phyloP scores from a whole-genome alignment of 2,113 vertebrate genomes.

The Aviceda subcristata region DNA sequence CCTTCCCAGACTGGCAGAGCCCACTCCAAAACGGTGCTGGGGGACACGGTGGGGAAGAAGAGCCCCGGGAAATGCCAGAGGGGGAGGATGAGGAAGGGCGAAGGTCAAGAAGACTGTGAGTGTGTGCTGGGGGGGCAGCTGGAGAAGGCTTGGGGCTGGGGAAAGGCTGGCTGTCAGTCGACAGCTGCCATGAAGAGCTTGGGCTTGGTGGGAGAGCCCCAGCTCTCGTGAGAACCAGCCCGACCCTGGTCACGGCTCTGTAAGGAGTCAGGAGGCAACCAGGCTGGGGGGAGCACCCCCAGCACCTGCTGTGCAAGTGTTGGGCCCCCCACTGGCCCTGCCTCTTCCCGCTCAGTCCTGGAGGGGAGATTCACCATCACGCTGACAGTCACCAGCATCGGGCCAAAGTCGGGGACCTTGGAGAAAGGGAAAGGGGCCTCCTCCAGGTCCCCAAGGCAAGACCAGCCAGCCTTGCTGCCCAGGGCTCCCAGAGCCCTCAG shows the following conservation, averaged over 20 bases:
- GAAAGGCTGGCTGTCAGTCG: not conserved
- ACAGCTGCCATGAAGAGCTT: not conserved
- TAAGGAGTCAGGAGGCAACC: not conserved
- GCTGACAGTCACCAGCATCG: not conserved
- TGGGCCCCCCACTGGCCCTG: fast-evolving
- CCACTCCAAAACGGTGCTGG: not conserved
- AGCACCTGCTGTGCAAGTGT: not conserved
- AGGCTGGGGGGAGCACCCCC: not conserved
- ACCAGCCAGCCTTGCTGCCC: not conserved
- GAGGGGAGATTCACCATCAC: not conserved
- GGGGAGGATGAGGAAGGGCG: not conserved
- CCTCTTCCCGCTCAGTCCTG: fast-evolving
- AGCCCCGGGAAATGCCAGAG: not conserved
- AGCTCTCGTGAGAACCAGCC: not conserved
- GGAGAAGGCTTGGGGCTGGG: not conserved
- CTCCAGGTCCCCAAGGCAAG: not conserved
- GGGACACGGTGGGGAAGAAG: not conserved
- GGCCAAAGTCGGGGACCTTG: not conserved
- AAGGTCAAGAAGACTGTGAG: not conserved
- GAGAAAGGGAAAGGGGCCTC: not conserved
- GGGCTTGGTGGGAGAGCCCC: not conserved
- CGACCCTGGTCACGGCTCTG: fast-evolving
- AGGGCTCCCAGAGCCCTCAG: not conserved
- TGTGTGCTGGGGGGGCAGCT: fast-evolving
- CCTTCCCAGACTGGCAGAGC: not conserved